A percentile compares a stretch with the other conserved stretches of the same genome.
Evolutionary conservation across 2,888 invertebrate species (phyloP).

Genomic region (Drosophila prostipennis): DNA sequence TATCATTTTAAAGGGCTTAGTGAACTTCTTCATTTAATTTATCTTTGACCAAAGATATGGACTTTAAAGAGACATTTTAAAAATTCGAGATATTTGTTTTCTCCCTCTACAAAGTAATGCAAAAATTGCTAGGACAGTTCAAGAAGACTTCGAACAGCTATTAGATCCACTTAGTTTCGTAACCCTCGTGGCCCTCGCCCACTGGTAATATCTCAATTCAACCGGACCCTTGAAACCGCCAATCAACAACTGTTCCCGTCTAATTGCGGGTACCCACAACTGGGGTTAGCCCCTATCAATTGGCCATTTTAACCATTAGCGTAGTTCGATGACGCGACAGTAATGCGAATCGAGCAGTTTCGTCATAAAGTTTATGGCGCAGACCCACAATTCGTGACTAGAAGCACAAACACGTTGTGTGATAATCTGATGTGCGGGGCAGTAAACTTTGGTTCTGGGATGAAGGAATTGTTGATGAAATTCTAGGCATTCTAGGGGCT

Average conservation of each 20-base stretch:
- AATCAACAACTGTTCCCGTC: constrained; percentile 15
- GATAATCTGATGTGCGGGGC: constrained; percentile 9
- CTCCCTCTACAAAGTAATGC: not conserved
- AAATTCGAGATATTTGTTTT: too few relatives aligned
- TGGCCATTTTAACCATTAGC: constrained; percentile 27
- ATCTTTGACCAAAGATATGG: too few relatives aligned
- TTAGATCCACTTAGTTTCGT: not conserved
- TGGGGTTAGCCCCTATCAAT: constrained; percentile 34
- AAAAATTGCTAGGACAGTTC: not conserved
- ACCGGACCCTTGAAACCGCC: constrained; percentile 8
- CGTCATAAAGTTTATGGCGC: constrained; percentile 38
- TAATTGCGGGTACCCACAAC: constrained; percentile 22
- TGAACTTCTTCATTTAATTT: too few relatives aligned
- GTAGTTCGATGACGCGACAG: constrained; percentile 43
- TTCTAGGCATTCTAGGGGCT: not conserved
- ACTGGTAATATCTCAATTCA: constrained; percentile 27
- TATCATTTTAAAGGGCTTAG: not conserved
- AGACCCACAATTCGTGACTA: constrained; percentile 31
- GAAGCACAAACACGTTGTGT: not conserved
- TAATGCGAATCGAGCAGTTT: constrained; percentile 26
- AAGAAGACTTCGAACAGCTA: not conserved
- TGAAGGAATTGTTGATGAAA: constrained; percentile 7
- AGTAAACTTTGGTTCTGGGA: constrained; percentile 8
- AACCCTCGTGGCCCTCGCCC: not conserved
- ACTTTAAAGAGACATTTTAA: not conserved